Conservation (phyloP, 2,113 vertebrate species). For the Rattus norvegicus region DNA sequence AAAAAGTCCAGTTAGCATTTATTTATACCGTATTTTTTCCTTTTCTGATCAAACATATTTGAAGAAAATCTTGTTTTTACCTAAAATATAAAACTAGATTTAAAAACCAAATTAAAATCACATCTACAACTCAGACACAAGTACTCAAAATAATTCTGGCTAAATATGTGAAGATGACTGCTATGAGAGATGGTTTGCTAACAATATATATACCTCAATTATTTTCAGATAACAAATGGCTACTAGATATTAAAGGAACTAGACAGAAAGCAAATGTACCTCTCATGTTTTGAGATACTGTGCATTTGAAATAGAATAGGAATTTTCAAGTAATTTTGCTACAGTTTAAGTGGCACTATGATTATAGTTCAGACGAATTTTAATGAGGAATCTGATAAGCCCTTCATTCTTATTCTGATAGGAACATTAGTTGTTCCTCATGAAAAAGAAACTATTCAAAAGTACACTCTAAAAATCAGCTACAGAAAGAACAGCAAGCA, state of each 20-base stretch:
- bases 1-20: constrained; percentile 36
- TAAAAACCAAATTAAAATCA: constrained; percentile 55
- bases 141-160: constrained; percentile 33
- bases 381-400: constrained; percentile 43
- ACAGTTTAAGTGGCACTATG: constrained; percentile 24
- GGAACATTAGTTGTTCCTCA: neutral
- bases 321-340: constrained; percentile 48
- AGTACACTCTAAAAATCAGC: constrained; percentile 30
- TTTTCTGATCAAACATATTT: constrained; percentile 43
- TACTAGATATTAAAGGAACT: constrained; percentile 11
- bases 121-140: constrained; percentile 44
- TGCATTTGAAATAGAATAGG: constrained; percentile 29
- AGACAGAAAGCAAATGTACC: neutral
- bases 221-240: constrained; percentile 29
- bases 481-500: constrained; percentile 28
- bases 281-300: constrained; percentile 9
- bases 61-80: constrained; percentile 51
- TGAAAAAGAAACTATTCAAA: neutral
- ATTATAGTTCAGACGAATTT: constrained; percentile 10
- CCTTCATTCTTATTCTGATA: constrained; percentile 20
- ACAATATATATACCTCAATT: neutral
- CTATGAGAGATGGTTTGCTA: neutral
- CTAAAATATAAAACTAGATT: constrained; percentile 33
- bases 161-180: constrained; percentile 14
- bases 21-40: neutral